Evolutionary conservation across 2,888 invertebrate genomes (phyloP).

Genomic region (Alloplasta piceator): DNA sequence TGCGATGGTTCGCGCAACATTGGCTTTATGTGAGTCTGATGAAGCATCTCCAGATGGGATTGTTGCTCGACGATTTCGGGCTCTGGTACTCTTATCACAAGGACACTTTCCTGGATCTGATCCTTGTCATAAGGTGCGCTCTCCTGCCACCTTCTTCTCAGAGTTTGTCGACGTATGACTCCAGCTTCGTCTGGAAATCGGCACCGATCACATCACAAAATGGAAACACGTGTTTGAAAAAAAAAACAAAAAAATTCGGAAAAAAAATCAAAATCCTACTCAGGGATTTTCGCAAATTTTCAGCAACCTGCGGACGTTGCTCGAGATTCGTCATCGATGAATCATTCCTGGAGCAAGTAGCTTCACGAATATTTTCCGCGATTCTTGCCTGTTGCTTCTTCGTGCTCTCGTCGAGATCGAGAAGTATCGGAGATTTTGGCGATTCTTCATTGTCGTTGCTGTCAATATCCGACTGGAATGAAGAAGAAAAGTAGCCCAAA

Average conservation of each 20-base stretch:
- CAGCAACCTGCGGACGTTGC: slow-evolving; percentile 62
- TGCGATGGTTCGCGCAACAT: slow-evolving; percentile 80
- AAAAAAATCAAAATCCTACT: slow-evolving; percentile 17
- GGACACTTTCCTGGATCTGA: slow-evolving; percentile 74
- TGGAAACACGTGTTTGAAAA: not conserved
- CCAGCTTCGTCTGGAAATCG: slow-evolving; percentile 49
- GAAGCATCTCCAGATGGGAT: slow-evolving; percentile 78
- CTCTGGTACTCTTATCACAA: slow-evolving; percentile 80
- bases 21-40: slow-evolving; percentile 78
- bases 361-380: slow-evolving; percentile 48
- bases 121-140: slow-evolving; percentile 49
- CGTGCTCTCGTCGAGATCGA: slow-evolving; percentile 81
- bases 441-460: slow-evolving; percentile 77
- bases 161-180: slow-evolving; percentile 71
- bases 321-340: slow-evolving; percentile 48
- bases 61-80: slow-evolving; percentile 78
- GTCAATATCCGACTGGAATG: slow-evolving; percentile 72
- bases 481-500: slow-evolving; percentile 6
- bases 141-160: slow-evolving; percentile 78
- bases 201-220: not conserved
- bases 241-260: not conserved
- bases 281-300: slow-evolving; percentile 38
- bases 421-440: slow-evolving; percentile 77
- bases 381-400: slow-evolving; percentile 75
- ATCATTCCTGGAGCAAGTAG: slow-evolving; percentile 55